Conservation (phyloP, 2,113 vertebrate species). For the Cryptomyrus ogoouensis region DNA sequence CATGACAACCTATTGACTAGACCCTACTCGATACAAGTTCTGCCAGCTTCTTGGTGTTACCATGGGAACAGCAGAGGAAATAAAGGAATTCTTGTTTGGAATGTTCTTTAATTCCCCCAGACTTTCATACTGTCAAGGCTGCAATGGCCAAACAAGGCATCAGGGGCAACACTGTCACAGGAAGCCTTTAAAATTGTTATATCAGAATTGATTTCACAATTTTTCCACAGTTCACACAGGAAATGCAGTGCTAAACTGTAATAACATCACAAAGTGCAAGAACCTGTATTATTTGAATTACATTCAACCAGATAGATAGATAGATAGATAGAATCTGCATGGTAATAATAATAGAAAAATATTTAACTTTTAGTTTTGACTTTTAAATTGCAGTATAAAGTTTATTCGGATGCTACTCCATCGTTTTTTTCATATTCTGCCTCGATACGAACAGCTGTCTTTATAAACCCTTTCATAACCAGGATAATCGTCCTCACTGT, state of each 20-base stretch:
- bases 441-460: too few relatives aligned
- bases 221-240: neutral
- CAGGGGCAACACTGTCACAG: neutral
- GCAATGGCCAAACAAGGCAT: neutral
- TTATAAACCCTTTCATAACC: neutral
- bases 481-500: neutral
- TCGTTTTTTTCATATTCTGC: neutral
- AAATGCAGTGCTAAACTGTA: neutral
- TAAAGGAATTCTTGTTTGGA: neutral
- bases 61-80: constrained; percentile 15
- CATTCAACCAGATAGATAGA: neutral
- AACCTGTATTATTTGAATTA: neutral
- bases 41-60: neutral
- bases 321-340: neutral
- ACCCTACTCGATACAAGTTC: neutral
- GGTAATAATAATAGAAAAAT: neutral
- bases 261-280: neutral
- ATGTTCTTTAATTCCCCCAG: neutral
- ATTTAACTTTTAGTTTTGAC: neutral
- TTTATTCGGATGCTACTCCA: neutral
- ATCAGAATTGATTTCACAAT: neutral
- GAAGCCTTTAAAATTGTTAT: neutral
- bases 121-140: neutral
- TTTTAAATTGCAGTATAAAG: neutral
- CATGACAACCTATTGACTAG: neutral